Evolutionary conservation across 2,888 invertebrate species (phyloP).

Genomic region (Tenthredo livida): DNA sequence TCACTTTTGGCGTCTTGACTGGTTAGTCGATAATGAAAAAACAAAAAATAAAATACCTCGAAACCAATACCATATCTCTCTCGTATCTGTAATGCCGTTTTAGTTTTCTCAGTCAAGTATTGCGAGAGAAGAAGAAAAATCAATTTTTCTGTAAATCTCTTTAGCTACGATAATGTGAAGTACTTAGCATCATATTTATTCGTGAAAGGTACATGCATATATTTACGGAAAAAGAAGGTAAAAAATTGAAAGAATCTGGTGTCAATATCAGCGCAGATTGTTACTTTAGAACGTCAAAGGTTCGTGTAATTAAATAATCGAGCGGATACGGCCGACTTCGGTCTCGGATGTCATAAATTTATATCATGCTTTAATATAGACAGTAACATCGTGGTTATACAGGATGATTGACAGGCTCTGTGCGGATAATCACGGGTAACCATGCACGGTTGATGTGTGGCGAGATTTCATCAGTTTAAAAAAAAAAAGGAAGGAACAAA

Average conservation of each 20-base stretch:
- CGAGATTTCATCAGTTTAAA: not conserved
- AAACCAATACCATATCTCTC: not conserved
- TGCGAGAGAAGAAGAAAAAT: not conserved
- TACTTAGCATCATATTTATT: not conserved
- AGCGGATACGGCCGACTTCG: not conserved
- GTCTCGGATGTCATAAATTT: not conserved
- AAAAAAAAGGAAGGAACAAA: not conserved
- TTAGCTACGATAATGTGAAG: not conserved
- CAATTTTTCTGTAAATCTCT: not conserved
- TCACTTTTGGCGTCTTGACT: slow-evolving; percentile 87
- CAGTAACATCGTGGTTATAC: not conserved
- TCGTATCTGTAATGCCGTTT: not conserved
- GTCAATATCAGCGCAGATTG: not conserved
- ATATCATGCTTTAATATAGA: not conserved
- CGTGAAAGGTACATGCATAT: not conserved
- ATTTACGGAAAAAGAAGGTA: not conserved
- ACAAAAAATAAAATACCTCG: no score
- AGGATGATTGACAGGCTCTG: not conserved
- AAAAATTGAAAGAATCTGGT: not conserved
- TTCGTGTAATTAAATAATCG: slow-evolving; percentile 1
- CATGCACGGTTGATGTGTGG: not conserved
- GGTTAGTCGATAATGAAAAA: slow-evolving; percentile 77
- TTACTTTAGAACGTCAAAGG: not conserved
- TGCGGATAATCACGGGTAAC: not conserved
- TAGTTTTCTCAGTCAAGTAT: not conserved